Percentiles rank a stretch among this genome's conserved stretches.
phyloP scores from a whole-genome alignment of 2,797 vertebrate species.

The Esox masquinongy region DNA sequence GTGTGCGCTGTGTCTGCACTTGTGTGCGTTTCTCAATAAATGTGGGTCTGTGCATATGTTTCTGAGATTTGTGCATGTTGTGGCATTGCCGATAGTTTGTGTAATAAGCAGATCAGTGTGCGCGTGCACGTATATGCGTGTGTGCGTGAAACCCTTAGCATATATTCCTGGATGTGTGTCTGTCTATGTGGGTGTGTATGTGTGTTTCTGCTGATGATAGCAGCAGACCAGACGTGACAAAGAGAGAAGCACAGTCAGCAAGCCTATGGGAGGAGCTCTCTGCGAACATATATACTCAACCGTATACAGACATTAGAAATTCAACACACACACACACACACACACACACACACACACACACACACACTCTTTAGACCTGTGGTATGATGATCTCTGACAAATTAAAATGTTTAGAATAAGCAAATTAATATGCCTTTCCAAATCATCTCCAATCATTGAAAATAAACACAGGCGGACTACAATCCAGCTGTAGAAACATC shows the following conservation, averaged over 20 bases:
- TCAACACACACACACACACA: background rate
- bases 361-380: background rate
- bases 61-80: background rate
- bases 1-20: constrained; percentile 16
- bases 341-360: background rate
- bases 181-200: background rate
- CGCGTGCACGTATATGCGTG: background rate
- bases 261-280: constrained; percentile 55
- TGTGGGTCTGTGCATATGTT: constrained; percentile 5
- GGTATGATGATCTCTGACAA: too few relatives aligned
- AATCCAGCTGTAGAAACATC: too few relatives aligned
- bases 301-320: constrained; percentile 4
- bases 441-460: too few relatives aligned
- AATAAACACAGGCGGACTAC: too few relatives aligned
- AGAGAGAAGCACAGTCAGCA: constrained; percentile 86
- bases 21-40: constrained; percentile 20
- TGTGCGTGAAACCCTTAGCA: constrained; percentile 35
- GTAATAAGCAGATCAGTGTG: constrained; percentile 14
- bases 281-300: constrained; percentile 10
- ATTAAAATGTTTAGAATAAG: too few relatives aligned
- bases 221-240: constrained; percentile 77
- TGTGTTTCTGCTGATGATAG: constrained; percentile 74
- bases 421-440: too few relatives aligned
- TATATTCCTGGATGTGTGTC: constrained; percentile 22
- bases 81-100: constrained; percentile 37